Percentiles rank a stretch among this genome's conserved stretches.
These are phyloP conservation scores for fruit fly (Drosophila melanogaster) DNA, from an alignment of 1,140 invertebrate species.

Conservation along the genomic window DNA sequence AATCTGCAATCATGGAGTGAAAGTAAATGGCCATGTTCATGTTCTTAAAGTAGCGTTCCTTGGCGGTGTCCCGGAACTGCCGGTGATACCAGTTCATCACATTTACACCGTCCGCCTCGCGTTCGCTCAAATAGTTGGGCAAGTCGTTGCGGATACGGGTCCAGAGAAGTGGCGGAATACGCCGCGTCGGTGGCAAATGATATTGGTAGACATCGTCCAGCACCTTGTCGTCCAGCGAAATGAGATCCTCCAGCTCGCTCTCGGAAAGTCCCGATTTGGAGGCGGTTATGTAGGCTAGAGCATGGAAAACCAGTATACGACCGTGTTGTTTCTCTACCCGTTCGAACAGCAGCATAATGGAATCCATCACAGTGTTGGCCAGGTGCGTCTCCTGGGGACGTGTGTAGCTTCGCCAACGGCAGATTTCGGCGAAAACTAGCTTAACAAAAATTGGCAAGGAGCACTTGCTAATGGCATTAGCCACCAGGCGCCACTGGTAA, in stretches of 20 bases:
- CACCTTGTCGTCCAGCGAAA: slow-evolving; percentile 96
- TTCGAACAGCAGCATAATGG: slow-evolving; percentile 98
- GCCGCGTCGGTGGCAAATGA: slow-evolving; percentile 96
- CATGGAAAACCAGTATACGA: slow-evolving; percentile 95
- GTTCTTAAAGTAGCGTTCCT: slow-evolving; percentile 98
- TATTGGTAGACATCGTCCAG: slow-evolving; percentile 99
- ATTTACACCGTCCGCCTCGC: slow-evolving; percentile 98
- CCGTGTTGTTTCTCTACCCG: slow-evolving; percentile 98
- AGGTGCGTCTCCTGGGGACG: slow-evolving; percentile 96
- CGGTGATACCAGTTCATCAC: slow-evolving; percentile 99
- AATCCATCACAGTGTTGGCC: slow-evolving; percentile 98
- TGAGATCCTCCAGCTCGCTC: slow-evolving; percentile 96
- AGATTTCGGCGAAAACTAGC: slow-evolving; percentile 97
- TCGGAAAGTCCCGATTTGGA: slow-evolving; percentile 96
- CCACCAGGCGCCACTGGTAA: slow-evolving; percentile 97
- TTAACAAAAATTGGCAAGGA: slow-evolving; percentile 99
- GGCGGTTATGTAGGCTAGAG: slow-evolving; percentile 97
- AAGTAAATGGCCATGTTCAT: slow-evolving; percentile 98
- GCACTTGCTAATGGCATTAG: slow-evolving; percentile 96
- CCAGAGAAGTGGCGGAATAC: slow-evolving; percentile 98
- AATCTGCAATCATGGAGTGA: slow-evolving; percentile 98
- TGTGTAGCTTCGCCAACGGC: slow-evolving; percentile 98
- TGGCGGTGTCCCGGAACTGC: slow-evolving; percentile 97
- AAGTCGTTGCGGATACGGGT: slow-evolving; percentile 97
- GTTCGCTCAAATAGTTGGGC: slow-evolving; percentile 97